Percentiles rank a stretch among this genome's conserved stretches.
Conservation (phyloP, 1,140 invertebrate genomes). For the Neotoxoptera formosana region DNA sequence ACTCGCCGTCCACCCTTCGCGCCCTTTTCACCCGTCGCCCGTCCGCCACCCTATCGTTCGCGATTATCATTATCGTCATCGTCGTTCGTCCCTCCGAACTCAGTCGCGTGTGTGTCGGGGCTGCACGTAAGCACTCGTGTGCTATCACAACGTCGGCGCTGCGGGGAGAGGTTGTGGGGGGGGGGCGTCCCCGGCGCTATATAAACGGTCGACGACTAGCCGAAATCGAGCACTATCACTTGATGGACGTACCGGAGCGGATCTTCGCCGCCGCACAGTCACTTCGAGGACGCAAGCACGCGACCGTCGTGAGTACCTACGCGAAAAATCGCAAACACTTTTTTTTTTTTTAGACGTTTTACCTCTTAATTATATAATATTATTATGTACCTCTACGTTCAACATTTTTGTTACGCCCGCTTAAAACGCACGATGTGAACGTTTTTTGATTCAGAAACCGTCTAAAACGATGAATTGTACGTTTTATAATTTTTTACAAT, state of each 20-base stretch:
- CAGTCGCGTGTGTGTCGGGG: not conserved
- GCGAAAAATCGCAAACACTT: not conserved
- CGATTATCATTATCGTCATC: not conserved
- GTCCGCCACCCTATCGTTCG: not conserved
- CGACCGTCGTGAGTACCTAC: slow-evolving; percentile 19
- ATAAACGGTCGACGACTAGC: not conserved
- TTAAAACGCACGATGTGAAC: too few species aligned
- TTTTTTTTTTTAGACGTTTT: not conserved
- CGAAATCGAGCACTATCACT: not conserved
- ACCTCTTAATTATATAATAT: not conserved
- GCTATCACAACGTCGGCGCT: not conserved
- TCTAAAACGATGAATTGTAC: too few species aligned
- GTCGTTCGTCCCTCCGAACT: not conserved
- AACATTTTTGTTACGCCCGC: too few species aligned
- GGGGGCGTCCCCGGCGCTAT: slow-evolving; percentile 30
- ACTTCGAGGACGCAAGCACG: not conserved
- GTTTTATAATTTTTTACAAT: too few species aligned
- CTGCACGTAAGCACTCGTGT: not conserved
- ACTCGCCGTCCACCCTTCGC: not conserved
- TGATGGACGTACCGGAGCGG: not conserved
- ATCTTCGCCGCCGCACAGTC: too few species aligned
- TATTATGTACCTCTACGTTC: too few species aligned
- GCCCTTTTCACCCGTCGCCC: not conserved
- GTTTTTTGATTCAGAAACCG: too few species aligned
- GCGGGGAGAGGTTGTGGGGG: too few species aligned